Evolutionary conservation across 2,113 vertebrate species (phyloP), one percentile per base, ranked within the genome.

Genomic region (Mugil cephalus): DNA sequence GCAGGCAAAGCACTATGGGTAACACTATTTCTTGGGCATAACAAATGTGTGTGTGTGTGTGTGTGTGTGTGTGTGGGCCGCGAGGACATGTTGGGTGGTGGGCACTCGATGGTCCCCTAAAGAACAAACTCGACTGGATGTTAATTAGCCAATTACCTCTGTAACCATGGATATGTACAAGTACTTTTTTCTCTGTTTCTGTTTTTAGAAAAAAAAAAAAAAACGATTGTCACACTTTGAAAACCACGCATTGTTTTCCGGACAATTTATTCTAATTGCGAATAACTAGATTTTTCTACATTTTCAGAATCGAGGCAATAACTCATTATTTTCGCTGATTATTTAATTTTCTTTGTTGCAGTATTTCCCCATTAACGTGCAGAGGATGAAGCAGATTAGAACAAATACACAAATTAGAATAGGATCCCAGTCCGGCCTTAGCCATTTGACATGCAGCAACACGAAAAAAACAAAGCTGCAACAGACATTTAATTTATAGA

Each of bases 71-170:
- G 53, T 59, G 54, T 50, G 54, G 54, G 54, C 54, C 59, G 54
- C 0, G 1, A 30, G 24, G 24, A 30, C 24, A 30, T 30, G 24
- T 30, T 30, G 24, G 24, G 24, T 30, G 24, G 24, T 5, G 39
- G 35, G 52, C 12, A 34, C 36, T 46, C 35, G 15, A 35, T 55
- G 51, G 51, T 55, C 24, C 46, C 40, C 63, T 15, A 11, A 71
- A 51, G 6, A 42, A 71, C 55, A 71, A 71, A 61, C 68, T 51
- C 68, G 60, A 55, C 10, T 60, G 55, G 36, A 61, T 61, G 36
- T 71, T 71, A 71, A 71, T 71, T 61, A 51, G 68, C 19, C 47
- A 71, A 71, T 71, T 71, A 51, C 46, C 38, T 43, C 46, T 34
- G 56, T 61, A 43, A 18, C 56, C 56, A 61, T 71, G 68, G 68